These are phyloP conservation scores for Toxotes lorentzi DNA, from an alignment of 2,797 vertebrate species.

Conservation along the genomic window DNA sequence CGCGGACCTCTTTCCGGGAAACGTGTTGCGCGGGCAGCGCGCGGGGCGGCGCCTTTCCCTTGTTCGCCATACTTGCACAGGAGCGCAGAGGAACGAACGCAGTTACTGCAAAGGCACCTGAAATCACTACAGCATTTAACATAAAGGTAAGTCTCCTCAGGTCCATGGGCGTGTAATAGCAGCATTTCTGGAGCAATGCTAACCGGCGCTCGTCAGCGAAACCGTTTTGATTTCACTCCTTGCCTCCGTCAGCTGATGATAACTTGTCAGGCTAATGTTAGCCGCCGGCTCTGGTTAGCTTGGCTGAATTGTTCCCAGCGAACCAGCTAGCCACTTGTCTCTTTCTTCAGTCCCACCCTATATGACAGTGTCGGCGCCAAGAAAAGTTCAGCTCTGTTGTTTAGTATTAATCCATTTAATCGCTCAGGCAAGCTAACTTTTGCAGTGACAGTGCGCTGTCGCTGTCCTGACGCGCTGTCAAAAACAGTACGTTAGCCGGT, in stretches of 20 bases:
- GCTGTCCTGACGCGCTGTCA: not conserved
- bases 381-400: conserved; percentile 37
- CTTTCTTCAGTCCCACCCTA: conserved; percentile 69
- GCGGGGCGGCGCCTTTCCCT: conserved; percentile 77
- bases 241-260: conserved; percentile 5
- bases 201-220: not conserved
- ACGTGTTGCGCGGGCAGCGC: conserved; percentile 53
- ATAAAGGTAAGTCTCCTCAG: conserved; percentile 58
- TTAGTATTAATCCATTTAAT: not conserved
- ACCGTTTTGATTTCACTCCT: not conserved
- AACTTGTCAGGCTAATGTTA: conserved; percentile 64
- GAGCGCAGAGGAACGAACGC: conserved; percentile 63
- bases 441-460: not conserved
- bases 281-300: conserved; percentile 57
- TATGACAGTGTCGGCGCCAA: conserved; percentile 14
- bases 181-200: fast-evolving
- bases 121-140: conserved; percentile 54
- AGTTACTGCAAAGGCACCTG: conserved; percentile 63
- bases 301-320: conserved; percentile 56
- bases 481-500: not conserved
- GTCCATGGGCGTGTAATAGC: fast-evolving
- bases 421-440: not conserved
- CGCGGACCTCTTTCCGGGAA: conserved; percentile 44
- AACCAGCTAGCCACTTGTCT: conserved; percentile 49
- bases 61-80: conserved; percentile 81